Conservation (phyloP, 92 coral and sea anemone genomes). For the Actinernus sp. region DNA sequence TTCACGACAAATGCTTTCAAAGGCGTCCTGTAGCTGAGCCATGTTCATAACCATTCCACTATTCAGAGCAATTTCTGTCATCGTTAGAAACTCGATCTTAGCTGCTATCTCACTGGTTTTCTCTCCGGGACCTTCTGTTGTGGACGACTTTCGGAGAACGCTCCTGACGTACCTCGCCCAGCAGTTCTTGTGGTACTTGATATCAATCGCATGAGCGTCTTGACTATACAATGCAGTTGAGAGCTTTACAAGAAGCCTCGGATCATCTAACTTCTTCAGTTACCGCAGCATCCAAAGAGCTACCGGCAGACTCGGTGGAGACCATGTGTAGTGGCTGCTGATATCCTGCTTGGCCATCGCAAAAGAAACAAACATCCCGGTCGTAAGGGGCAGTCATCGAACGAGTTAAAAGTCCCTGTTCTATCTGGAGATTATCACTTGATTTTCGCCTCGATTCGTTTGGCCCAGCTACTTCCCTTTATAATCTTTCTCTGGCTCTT, state of each 20-base stretch:
- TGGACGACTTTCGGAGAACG: slow-evolving; percentile 11
- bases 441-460: slow-evolving; percentile 25
- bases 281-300: slow-evolving; percentile 32
- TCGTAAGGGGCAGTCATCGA: slow-evolving; percentile 42
- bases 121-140: not conserved
- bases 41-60: slow-evolving; percentile 17
- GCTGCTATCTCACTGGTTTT: slow-evolving; percentile 26
- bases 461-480: slow-evolving; percentile 27
- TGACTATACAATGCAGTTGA: slow-evolving; percentile 27
- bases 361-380: slow-evolving; percentile 56
- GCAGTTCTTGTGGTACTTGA: slow-evolving; percentile 44
- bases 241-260: slow-evolving; percentile 38
- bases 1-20: slow-evolving; percentile 7
- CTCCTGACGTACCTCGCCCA: slow-evolving; percentile 24
- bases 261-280: slow-evolving; percentile 13
- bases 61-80: slow-evolving; percentile 15
- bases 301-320: slow-evolving; percentile 41
- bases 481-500: slow-evolving; percentile 25
- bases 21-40: slow-evolving; percentile 24
- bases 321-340: slow-evolving; percentile 35
- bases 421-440: slow-evolving; percentile 1
- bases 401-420: slow-evolving; percentile 14
- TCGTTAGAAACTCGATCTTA: slow-evolving; percentile 23
- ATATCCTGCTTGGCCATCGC: slow-evolving; percentile 22
- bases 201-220: slow-evolving; percentile 51